A percentile compares a stretch with the other conserved stretches of the same genome.
Evolutionary conservation across 1,140 invertebrate genomes (phyloP).

Genomic region (Nomia melanderi): DNA sequence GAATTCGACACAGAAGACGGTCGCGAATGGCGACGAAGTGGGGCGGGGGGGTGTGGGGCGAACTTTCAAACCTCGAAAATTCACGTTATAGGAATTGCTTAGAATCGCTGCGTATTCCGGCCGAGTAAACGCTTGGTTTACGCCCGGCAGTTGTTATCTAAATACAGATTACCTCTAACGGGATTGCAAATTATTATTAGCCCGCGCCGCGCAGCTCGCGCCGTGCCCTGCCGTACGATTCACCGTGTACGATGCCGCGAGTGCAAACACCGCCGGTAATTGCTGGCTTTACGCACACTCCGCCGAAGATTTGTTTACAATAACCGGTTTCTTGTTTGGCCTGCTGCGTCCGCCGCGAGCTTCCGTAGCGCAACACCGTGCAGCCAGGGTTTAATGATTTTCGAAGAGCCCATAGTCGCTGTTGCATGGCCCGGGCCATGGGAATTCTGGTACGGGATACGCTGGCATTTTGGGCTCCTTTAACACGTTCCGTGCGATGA

Average conservation of each 20-base stretch:
- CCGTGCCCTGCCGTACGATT: too few relatives aligned
- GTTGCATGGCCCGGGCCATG: not conserved
- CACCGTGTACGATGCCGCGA: not conserved
- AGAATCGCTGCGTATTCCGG: not conserved
- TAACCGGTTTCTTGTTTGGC: slow-evolving; percentile 3
- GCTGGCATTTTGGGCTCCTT: too few relatives aligned
- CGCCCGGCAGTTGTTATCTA: not conserved
- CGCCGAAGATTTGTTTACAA: slow-evolving; percentile 24
- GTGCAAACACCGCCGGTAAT: not conserved
- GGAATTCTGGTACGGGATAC: not conserved
- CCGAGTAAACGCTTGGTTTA: not conserved
- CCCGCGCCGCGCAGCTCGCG: too few relatives aligned
- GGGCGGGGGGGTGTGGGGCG: too few relatives aligned
- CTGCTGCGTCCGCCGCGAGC: not conserved
- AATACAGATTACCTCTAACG: slow-evolving; percentile 25
- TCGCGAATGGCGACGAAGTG: too few relatives aligned
- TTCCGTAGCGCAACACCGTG: too few relatives aligned
- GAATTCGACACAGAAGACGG: not conserved
- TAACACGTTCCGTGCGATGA: too few relatives aligned
- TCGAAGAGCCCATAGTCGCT: not conserved
- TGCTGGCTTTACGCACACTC: slow-evolving; percentile 6
- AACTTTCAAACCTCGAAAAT: not conserved
- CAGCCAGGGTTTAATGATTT: not conserved
- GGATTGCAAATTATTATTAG: slow-evolving; percentile 45
- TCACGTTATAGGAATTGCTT: slow-evolving; percentile 6